Base-by-base conservation (phyloP, 2,797 vertebrate species). In the Gambusia yucatana region DNA sequence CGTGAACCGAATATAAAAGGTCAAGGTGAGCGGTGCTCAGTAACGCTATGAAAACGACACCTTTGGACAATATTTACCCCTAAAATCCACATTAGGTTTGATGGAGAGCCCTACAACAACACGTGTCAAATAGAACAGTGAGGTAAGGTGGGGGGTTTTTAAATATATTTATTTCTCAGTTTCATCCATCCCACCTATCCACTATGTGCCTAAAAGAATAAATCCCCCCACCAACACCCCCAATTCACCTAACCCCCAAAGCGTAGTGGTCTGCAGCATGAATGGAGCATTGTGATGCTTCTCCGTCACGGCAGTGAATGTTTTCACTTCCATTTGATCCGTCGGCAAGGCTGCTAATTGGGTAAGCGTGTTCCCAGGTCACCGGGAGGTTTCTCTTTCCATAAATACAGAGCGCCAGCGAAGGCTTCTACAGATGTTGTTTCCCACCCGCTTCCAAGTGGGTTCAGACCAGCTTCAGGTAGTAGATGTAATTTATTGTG, bases 291-390 rank as follows among this genome's bases (percentile, higher is more conserved):
- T 96, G 95, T 96, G 94, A 96, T 94, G 93, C 86, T 88, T 91
- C 88, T 93, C 91, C 91, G 92, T 94, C 93, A 94, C 87, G 88
- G 92, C 94, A 88, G 89, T 77, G 89, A 95, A 96, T 96, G 95
- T 96, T 95, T 96, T 96, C 94, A 95, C 94, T 96, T 96, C 93
- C 94, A 96, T 96, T 96, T 96, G 95, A 96, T 95, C 95, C 95
- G 93, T 94, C 93, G 92, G 94, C 94, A 90, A 93, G 94, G 89
- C 93, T 93, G 93, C 94, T 96, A 96, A 96, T 95, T 95, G 95
- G 94, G 94, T 95, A 96, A 95, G 95, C 90, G 94, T 96, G 95
- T 96, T 95, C 93, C 91, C 93, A 95, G 95, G 95, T 96, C 95
- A 95, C 91, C 90, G 80, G 87, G 91, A 95, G 95, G 94, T 95